These are phyloP conservation scores for Sibirionetta formosa DNA, from an alignment of 2,797 vertebrate species.

Conservation along the genomic window DNA sequence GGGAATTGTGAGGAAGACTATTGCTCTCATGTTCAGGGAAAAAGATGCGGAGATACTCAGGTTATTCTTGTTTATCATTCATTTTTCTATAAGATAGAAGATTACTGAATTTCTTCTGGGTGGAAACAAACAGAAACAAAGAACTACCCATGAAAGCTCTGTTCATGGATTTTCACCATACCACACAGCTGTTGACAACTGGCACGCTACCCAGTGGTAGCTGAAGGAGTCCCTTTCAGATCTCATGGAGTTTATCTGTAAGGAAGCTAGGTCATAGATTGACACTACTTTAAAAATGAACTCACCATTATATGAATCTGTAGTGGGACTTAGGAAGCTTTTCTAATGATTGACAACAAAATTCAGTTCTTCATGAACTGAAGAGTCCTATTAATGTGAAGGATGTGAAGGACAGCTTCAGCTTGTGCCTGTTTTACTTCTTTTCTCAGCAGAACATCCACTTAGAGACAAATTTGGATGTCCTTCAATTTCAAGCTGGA, in stretches of 20 bases:
- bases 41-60: background rate
- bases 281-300: constrained; percentile 18
- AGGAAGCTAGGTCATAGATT: background rate
- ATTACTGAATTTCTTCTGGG: too few species aligned
- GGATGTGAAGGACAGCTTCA: background rate
- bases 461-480: background rate
- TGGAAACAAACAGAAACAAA: background rate
- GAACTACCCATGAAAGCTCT: background rate
- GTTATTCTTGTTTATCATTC: background rate
- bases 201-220: background rate
- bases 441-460: background rate
- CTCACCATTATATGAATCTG: background rate
- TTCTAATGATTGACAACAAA: constrained; percentile 9
- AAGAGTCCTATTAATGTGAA: background rate
- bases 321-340: background rate
- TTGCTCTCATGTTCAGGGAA: background rate
- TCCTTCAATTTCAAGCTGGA: background rate
- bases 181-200: background rate
- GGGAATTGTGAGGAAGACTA: background rate
- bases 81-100: background rate
- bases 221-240: background rate
- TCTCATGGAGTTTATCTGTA: background rate
- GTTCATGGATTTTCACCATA: background rate
- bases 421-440: background rate
- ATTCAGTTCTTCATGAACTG: background rate